Percentiles rank a stretch among this genome's conserved stretches.
phyloP scores from a whole-genome alignment of 2,888 invertebrate species.

The Magallana nippona region DNA sequence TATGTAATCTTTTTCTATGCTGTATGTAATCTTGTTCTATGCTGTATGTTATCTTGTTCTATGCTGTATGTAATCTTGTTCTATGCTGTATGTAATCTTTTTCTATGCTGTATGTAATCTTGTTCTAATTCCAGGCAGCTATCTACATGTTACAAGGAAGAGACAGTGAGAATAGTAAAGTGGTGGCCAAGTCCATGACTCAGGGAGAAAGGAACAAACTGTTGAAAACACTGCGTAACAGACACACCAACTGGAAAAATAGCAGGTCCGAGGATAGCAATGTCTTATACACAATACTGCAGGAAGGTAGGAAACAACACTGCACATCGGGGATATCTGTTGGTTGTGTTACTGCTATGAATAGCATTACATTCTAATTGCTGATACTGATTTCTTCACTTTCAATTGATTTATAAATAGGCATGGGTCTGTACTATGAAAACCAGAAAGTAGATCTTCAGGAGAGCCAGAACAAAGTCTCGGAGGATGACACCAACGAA shows the following conservation, averaged over 20 bases:
- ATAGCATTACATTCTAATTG: too few relatives aligned
- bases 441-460: slow-evolving; percentile 58
- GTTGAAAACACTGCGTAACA: slow-evolving; percentile 66
- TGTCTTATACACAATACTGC: slow-evolving; percentile 62
- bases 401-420: slow-evolving; percentile 38
- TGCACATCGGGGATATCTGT: neutral
- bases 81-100: neutral
- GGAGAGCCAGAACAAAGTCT: slow-evolving; percentile 53
- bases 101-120: neutral
- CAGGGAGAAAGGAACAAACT: slow-evolving; percentile 61
- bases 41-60: neutral
- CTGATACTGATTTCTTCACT: neutral
- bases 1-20: neutral
- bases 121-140: slow-evolving; percentile 53
- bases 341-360: too few relatives aligned
- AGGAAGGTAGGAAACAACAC: slow-evolving; percentile 61
- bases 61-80: neutral
- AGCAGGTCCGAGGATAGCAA: slow-evolving; percentile 61
- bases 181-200: slow-evolving; percentile 58
- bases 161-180: slow-evolving; percentile 57
- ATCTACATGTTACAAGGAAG: slow-evolving; percentile 68
- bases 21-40: neutral
- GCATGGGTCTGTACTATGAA: slow-evolving; percentile 64
- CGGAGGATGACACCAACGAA: slow-evolving; percentile 63
- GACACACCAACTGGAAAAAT: slow-evolving; percentile 69